Percentiles rank a stretch among this genome's conserved stretches.
These are phyloP conservation scores for Chalcis sispes DNA, from an alignment of 2,888 invertebrate species.

Conservation along the genomic window DNA sequence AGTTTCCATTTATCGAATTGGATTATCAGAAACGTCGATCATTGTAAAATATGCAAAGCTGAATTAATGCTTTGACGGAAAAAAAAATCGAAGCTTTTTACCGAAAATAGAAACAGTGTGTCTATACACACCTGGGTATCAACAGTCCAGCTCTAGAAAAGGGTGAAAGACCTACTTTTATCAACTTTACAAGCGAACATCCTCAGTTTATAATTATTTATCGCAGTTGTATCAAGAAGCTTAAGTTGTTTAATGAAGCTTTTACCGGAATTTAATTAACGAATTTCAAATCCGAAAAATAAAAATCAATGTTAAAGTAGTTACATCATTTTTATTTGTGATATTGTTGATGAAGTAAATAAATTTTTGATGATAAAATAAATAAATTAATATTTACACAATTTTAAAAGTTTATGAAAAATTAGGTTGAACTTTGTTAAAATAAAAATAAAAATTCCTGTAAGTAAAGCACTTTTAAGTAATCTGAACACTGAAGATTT, in stretches of 20 bases:
- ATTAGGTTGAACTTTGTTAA: background rate
- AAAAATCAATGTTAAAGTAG: background rate
- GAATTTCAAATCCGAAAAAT: too few relatives aligned
- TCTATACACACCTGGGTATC: background rate
- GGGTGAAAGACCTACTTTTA: conserved; percentile 41
- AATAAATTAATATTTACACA: too few relatives aligned
- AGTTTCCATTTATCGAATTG: background rate
- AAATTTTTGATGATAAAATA: too few relatives aligned
- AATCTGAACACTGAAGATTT: conserved; percentile 4
- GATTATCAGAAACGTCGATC: conserved; percentile 7
- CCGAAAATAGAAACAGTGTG: conserved; percentile 42
- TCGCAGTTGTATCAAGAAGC: too few relatives aligned
- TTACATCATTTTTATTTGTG: background rate
- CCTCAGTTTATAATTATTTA: too few relatives aligned
- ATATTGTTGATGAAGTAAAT: too few relatives aligned
- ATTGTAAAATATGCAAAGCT: conserved; percentile 25
- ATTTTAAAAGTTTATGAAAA: too few relatives aligned
- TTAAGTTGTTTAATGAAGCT: too few relatives aligned
- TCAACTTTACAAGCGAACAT: too few relatives aligned
- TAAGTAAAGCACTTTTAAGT: conserved; percentile 38
- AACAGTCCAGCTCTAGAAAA: background rate
- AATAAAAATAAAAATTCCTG: conserved; percentile 1
- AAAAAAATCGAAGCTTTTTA: conserved; percentile 41
- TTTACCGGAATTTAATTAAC: too few relatives aligned
- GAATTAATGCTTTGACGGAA: background rate